Evolutionary conservation across 2,888 invertebrate genomes (phyloP), one percentile per base, ranked within the genome.

Genomic region (Cheilosia pagana): DNA sequence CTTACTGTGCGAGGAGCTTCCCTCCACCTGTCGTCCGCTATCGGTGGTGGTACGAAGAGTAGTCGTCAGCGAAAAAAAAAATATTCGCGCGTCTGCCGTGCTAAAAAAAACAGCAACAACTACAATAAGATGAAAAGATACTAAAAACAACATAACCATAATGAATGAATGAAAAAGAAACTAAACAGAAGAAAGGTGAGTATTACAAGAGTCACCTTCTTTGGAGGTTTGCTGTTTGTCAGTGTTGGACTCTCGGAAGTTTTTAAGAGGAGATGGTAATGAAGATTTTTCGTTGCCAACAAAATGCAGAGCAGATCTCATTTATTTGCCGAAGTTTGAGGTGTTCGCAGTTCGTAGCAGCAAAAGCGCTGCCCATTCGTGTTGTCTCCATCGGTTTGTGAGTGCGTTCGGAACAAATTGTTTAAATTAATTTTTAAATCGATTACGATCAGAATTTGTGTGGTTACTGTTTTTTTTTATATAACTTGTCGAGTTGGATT

Each of bases 261-360:
- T 45, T 65, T 45, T 65, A 31, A 59, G 74, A 77, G 65, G 65
- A 74, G 82, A 62, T 74, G 83, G 79, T 74, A 68, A 74, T 83
- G 63, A 75, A 74, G 88, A 88, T 90, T 89, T 89, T 88, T 88
- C n/a, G 88, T 88, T 88, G 88, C 87, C 87, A 89, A 89, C 90
- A 89, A 90, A 91, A 89, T 90, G 90, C 88, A 88, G 88, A 88
- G 88, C 87, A 90, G 88, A 90, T 90, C 90, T 90, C 91, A 91
- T 90, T 91, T 91, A 90, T 90, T 90, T 89, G 89, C 90, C 88
- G 89, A 89, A 88, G 90, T 88, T 90, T 90, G 90, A 89, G 90
- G 89, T 89, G 90, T 90, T 88, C 90, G 88, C 89, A 91, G 70
- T 83, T 78, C 78, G 78, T 59, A 74, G 63, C 74, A 62, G 72